Evolutionary conservation across 2,797 vertebrate genomes (phyloP).

Genomic region (Okamejei kenojei): DNA sequence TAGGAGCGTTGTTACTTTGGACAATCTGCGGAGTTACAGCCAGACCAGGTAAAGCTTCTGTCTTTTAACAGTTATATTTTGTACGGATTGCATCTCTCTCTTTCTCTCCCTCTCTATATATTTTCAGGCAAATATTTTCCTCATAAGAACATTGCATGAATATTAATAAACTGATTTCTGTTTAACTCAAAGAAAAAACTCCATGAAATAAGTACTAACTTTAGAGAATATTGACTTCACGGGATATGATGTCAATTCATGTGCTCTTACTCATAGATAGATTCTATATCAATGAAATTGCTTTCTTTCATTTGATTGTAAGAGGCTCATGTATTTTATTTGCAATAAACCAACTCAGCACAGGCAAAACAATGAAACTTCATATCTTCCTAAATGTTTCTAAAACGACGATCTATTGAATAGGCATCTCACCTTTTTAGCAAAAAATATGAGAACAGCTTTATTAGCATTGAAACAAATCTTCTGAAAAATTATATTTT

Average conservation of each 20-base stretch:
- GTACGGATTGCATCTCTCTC: background rate
- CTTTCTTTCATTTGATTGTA: background rate
- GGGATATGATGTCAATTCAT: background rate
- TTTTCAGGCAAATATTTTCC: background rate
- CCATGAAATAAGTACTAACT: background rate
- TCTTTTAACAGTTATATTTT: background rate
- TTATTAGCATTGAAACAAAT: constrained; percentile 9
- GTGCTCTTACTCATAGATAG: background rate
- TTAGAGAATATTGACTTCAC: background rate
- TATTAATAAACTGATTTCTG: background rate
- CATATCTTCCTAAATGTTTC: background rate
- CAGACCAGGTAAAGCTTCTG: constrained; percentile 12
- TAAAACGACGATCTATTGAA: background rate
- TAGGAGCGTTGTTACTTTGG: background rate
- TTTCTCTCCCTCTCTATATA: no score
- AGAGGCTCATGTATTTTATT: background rate
- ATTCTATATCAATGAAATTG: background rate
- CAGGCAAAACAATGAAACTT: background rate
- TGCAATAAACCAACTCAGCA: background rate
- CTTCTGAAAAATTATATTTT: background rate
- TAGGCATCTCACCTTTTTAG: background rate
- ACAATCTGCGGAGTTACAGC: background rate
- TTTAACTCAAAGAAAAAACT: background rate
- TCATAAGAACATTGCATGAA: background rate
- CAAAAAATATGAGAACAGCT: background rate